Percentiles rank a stretch among this genome's conserved stretches.
These are phyloP conservation scores for Cichladusa arquata DNA, from an alignment of 2,113 vertebrate species.

Conservation along the genomic window DNA sequence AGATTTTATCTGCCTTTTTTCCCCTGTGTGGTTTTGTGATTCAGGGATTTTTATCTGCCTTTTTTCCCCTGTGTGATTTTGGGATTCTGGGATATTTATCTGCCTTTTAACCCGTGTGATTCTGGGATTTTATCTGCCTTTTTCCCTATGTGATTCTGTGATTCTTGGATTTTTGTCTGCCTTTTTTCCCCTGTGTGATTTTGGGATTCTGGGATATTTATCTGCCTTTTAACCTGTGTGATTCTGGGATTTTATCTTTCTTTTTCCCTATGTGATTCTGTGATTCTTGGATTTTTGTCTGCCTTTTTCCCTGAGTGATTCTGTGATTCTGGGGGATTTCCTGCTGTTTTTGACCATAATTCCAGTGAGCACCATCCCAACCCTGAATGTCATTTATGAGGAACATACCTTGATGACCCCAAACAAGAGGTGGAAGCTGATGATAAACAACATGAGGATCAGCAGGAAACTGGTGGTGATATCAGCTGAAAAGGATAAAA, in stretches of 20 bases:
- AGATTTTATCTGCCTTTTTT: neutral
- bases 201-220: no score
- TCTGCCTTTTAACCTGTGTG: neutral
- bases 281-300: no score
- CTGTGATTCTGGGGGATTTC: neutral
- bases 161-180: no score
- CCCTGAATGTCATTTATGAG: neutral
- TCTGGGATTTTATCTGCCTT: neutral
- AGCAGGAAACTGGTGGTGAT: conserved; percentile 75
- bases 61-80: neutral
- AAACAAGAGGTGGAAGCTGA: conserved; percentile 73
- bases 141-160: neutral
- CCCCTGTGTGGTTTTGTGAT: neutral
- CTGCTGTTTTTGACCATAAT: neutral
- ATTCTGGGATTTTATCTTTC: neutral
- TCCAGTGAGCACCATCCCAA: neutral
- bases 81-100: no score
- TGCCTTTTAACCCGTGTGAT: neutral
- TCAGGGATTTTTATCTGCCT: neutral
- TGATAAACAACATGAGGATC: conserved; percentile 70
- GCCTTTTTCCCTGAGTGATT: neutral
- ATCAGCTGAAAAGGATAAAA: conserved; percentile 59
- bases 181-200: neutral
- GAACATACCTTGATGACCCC: conserved; percentile 74
- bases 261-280: neutral